Conservation (phyloP, 2,113 vertebrate genomes). For the Haemorhous mexicanus region DNA sequence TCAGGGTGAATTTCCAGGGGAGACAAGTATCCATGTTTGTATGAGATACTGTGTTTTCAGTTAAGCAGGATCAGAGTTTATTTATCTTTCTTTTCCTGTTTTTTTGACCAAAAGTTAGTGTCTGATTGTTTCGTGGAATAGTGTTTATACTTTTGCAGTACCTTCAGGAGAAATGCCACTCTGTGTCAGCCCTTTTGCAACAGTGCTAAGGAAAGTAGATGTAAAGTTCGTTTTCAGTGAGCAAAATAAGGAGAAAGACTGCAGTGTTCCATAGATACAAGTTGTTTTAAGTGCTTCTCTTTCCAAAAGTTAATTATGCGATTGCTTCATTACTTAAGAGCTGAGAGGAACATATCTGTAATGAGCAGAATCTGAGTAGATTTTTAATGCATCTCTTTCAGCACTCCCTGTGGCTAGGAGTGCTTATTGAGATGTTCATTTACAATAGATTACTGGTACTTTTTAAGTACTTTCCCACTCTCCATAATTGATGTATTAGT, state of each 20-base stretch:
- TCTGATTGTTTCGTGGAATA: background rate
- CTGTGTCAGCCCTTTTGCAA: background rate
- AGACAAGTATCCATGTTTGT: background rate
- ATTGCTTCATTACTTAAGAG: conserved; percentile 46
- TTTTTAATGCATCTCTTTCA: conserved; percentile 32
- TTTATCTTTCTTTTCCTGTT: background rate
- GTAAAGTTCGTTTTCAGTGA: background rate
- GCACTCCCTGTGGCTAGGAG: conserved; percentile 25
- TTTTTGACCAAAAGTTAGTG: background rate
- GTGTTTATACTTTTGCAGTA: background rate
- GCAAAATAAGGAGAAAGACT: background rate
- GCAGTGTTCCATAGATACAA: background rate
- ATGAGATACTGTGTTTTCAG: background rate
- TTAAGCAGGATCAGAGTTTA: background rate
- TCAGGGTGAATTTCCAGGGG: background rate
- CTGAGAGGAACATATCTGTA: conserved; percentile 26
- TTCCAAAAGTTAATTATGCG: conserved; percentile 46
- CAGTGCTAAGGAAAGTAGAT: background rate
- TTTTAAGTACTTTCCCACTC: conserved; percentile 26
- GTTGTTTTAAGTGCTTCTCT: conserved; percentile 20
- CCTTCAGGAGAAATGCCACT: background rate
- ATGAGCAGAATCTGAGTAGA: conserved; percentile 27
- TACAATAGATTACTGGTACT: conserved; percentile 34
- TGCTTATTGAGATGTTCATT: conserved; percentile 49
- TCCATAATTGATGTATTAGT: conserved; percentile 55